Conservation (phyloP, 2,888 invertebrate genomes). For the Drosophila subsilvestris region DNA sequence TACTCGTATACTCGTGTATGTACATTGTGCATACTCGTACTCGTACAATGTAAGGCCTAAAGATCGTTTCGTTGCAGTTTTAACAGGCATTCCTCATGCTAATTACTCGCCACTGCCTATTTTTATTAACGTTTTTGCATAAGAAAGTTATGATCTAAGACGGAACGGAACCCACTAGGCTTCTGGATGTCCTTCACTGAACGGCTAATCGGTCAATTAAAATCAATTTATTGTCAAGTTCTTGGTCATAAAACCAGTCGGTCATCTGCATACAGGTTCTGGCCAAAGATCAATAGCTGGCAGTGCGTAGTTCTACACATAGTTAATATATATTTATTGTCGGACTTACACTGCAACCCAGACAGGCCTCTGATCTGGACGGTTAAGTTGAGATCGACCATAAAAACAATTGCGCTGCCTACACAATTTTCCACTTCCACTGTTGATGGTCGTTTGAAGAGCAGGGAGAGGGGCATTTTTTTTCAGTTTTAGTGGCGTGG, state of each 20-base stretch:
- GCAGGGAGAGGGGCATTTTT: background rate
- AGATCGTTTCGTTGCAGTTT: background rate
- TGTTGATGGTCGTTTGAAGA: constrained; percentile 10
- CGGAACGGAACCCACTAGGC: background rate
- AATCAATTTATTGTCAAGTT: constrained; percentile 26
- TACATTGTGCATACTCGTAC: too few species aligned
- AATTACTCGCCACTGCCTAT: background rate
- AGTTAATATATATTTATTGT: constrained; percentile 14
- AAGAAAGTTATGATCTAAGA: constrained; percentile 25
- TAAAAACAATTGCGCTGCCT: constrained; percentile 55
- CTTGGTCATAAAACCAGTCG: constrained; percentile 20
- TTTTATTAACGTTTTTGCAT: background rate
- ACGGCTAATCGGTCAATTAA: constrained; percentile 5
- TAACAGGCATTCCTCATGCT: background rate
- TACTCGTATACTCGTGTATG: background rate
- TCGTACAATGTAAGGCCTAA: background rate
- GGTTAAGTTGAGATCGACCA: constrained; percentile 25
- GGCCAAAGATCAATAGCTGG: constrained; percentile 29
- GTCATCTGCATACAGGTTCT: constrained; percentile 14
- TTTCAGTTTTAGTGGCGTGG: constrained; percentile 1
- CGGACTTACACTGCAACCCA: constrained; percentile 20
- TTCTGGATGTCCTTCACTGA: constrained; percentile 8
- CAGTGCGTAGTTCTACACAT: constrained; percentile 16
- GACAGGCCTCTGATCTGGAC: constrained; percentile 15
- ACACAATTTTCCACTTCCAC: constrained; percentile 54